Conservation (phyloP, 2,113 vertebrate species). For the Amphilophus citrinellus region DNA sequence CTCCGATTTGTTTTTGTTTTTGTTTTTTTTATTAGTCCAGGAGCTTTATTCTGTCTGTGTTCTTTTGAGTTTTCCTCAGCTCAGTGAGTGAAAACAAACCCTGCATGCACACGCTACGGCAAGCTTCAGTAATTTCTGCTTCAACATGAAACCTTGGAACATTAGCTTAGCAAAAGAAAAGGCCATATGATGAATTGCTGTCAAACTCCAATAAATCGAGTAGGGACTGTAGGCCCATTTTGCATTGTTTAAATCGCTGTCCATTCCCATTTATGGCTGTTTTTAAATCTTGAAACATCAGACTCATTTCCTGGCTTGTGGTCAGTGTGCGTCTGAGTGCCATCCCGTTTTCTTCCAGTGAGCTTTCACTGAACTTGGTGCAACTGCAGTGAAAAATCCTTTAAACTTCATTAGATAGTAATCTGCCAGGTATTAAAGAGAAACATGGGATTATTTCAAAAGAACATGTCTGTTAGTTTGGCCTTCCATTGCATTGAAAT, state of each 20-base stretch:
- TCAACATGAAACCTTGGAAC: conserved; percentile 24
- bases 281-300: conserved; percentile 22
- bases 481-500: neutral
- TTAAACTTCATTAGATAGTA: neutral
- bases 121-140: conserved; percentile 20
- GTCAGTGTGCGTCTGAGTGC: conserved; percentile 30
- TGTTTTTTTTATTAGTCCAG: neutral
- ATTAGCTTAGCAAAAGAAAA: conserved; percentile 14
- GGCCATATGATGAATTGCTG: neutral
- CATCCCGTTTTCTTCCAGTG: conserved; percentile 34
- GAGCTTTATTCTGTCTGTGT: conserved; percentile 15
- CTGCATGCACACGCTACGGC: conserved; percentile 84
- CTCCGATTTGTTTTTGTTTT: conserved; percentile 13
- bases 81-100: conserved; percentile 85
- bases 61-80: conserved; percentile 69
- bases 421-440: neutral
- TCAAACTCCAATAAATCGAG: neutral
- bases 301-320: neutral
- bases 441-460: neutral
- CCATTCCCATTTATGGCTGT: conserved; percentile 27
- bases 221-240: conserved; percentile 37
- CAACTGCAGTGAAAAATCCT: neutral
- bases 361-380: neutral
- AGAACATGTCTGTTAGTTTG: neutral
- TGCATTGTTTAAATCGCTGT: conserved; percentile 45